A percentile compares a stretch with the other conserved stretches of the same genome.
These are phyloP conservation scores for Conistra vaccinii DNA, from an alignment of 2,888 invertebrate species.

Conservation along the genomic window DNA sequence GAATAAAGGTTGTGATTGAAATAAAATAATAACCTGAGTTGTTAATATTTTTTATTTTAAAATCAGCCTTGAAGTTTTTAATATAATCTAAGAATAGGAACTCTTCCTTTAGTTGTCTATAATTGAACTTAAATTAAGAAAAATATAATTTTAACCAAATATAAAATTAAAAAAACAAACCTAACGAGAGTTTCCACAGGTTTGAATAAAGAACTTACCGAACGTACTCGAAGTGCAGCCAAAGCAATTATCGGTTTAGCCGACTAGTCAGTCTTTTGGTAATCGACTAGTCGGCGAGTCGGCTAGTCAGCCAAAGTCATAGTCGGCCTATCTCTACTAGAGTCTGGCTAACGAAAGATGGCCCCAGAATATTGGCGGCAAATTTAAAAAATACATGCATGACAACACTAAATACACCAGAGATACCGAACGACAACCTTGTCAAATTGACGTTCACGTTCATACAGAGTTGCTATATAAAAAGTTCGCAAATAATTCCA, in stretches of 20 bases:
- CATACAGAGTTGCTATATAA: too few relatives aligned
- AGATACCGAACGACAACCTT: too few relatives aligned
- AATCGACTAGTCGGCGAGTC: not conserved
- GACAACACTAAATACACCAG: too few relatives aligned
- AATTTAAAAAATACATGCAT: too few relatives aligned
- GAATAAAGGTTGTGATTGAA: not conserved
- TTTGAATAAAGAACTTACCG: not conserved
- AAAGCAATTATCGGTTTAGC: not conserved
- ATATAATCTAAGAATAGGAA: not conserved
- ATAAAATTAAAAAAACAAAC: not conserved
- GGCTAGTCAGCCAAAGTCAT: not conserved
- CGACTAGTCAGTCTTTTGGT: not conserved
- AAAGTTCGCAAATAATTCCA: too few relatives aligned
- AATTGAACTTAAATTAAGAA: not conserved
- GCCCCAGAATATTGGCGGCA: too few relatives aligned
- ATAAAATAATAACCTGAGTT: not conserved
- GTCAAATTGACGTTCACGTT: too few relatives aligned
- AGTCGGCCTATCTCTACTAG: too few relatives aligned
- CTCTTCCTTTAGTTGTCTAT: not conserved
- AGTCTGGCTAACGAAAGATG: too few relatives aligned
- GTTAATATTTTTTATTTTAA: not conserved
- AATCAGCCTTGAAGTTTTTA: too few relatives aligned
- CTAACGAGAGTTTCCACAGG: not conserved
- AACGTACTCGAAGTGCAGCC: not conserved
- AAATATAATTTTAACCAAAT: not conserved